phyloP scores from a whole-genome alignment of 1,140 invertebrate genomes.

The Ceratitis capitata region DNA sequence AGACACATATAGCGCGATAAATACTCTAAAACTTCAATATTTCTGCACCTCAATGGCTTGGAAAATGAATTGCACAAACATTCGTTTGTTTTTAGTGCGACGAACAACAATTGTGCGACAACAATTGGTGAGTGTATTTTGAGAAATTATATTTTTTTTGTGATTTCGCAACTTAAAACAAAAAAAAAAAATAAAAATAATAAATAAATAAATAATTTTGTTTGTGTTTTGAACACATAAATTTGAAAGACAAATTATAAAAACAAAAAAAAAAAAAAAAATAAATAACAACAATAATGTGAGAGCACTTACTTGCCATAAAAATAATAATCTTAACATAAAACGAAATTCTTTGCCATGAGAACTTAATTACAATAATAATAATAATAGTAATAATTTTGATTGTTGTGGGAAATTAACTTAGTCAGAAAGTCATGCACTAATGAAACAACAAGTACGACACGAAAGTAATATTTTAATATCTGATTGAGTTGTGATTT shows the following conservation, averaged over 20 bases:
- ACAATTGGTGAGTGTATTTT: neutral
- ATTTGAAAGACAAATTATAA: neutral
- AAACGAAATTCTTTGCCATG: neutral
- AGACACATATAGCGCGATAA: neutral
- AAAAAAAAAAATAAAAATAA: no score
- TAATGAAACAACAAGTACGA: slow-evolving; percentile 32
- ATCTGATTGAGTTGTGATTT: neutral
- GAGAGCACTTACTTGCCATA: neutral
- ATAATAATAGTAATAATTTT: neutral
- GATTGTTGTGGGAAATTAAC: slow-evolving; percentile 5
- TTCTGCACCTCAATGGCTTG: neutral
- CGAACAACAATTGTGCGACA: neutral
- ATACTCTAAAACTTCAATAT: neutral
- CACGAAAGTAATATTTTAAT: neutral
- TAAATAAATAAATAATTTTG: neutral
- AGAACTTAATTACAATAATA: slow-evolving; percentile 3
- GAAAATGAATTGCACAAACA: neutral
- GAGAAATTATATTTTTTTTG: neutral
- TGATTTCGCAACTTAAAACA: neutral
- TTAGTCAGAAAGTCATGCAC: neutral
- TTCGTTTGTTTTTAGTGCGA: neutral
- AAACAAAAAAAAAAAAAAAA: neutral
- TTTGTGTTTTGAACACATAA: neutral
- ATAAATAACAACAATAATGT: neutral
- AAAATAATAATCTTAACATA: neutral